These are phyloP conservation scores for Rhingia rostrata DNA, from an alignment of 2,888 invertebrate species.

Conservation along the genomic window DNA sequence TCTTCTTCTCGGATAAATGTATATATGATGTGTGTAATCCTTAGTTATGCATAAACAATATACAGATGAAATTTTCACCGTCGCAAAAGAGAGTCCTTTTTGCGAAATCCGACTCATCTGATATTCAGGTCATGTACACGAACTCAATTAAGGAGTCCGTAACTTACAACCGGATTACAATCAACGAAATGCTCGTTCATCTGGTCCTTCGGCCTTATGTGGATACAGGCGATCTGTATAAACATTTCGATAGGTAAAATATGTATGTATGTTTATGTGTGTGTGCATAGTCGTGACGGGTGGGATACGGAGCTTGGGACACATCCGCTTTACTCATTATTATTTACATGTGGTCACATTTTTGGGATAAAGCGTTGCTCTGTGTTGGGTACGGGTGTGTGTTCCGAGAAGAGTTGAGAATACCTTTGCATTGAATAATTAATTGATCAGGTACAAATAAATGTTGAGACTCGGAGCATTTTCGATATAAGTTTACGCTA, in stretches of 20 bases:
- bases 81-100: constrained; percentile 38
- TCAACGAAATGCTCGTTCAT: constrained; percentile 64
- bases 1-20: not conserved
- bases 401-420: constrained; percentile 4
- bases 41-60: constrained; percentile 70
- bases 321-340: constrained; percentile 36
- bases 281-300: not conserved
- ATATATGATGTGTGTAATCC: constrained; percentile 34
- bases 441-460: constrained; percentile 42
- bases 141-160: constrained; percentile 74
- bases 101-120: constrained; percentile 60
- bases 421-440: constrained; percentile 58
- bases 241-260: constrained; percentile 41
- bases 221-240: constrained; percentile 1
- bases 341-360: constrained; percentile 58
- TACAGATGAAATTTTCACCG: constrained; percentile 63
- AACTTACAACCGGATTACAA: constrained; percentile 73
- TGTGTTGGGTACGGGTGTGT: not conserved
- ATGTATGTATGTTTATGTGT: constrained; percentile 40
- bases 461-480: constrained; percentile 32
- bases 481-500: constrained; percentile 10
- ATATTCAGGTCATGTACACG: constrained; percentile 72
- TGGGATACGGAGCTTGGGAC: not conserved
- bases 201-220: constrained; percentile 25
- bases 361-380: not conserved